phyloP scores from a whole-genome alignment of 2,888 invertebrate genomes.

The Hofmannophila pseudospretella region DNA sequence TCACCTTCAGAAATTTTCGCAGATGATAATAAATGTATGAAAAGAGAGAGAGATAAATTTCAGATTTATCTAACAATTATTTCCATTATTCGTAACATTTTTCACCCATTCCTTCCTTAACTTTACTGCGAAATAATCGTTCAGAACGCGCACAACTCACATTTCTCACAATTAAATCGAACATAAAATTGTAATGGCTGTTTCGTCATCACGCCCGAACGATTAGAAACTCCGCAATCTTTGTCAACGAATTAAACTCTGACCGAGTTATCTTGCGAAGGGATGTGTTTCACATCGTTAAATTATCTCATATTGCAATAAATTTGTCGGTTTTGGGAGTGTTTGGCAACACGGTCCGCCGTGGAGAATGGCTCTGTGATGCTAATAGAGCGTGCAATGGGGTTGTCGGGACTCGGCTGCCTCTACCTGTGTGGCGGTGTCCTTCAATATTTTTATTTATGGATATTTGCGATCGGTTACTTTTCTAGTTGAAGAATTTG shows the following conservation, averaged over 20 bases:
- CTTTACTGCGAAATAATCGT: constrained; percentile 42
- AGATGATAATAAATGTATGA: no score
- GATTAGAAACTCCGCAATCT: constrained; percentile 62
- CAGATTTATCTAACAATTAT: no score
- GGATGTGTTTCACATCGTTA: constrained; percentile 70
- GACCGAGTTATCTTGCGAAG: constrained; percentile 66
- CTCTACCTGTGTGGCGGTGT: constrained; percentile 39
- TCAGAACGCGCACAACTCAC: constrained; percentile 14
- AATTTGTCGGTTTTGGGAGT: constrained; percentile 57
- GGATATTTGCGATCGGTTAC: constrained; percentile 6
- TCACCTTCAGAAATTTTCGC: no score
- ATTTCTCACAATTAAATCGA: constrained; percentile 62
- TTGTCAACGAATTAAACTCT: constrained; percentile 75
- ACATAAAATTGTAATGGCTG: constrained; percentile 63
- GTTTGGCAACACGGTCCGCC: constrained; percentile 69
- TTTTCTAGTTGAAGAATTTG: no score
- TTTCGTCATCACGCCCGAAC: constrained; percentile 54
- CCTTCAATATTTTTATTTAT: constrained; percentile 31
- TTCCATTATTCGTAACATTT: no score
- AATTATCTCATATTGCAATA: constrained; percentile 71
- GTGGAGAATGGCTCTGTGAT: constrained; percentile 61
- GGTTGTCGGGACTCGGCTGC: constrained; percentile 9
- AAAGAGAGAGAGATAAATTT: no score
- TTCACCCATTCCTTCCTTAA: constrained; percentile 38
- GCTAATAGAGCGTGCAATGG: constrained; percentile 61